Evolutionary conservation across 2,888 invertebrate species (phyloP), one percentile per base, ranked within the genome.

Genomic region (Apodemia duryi): DNA sequence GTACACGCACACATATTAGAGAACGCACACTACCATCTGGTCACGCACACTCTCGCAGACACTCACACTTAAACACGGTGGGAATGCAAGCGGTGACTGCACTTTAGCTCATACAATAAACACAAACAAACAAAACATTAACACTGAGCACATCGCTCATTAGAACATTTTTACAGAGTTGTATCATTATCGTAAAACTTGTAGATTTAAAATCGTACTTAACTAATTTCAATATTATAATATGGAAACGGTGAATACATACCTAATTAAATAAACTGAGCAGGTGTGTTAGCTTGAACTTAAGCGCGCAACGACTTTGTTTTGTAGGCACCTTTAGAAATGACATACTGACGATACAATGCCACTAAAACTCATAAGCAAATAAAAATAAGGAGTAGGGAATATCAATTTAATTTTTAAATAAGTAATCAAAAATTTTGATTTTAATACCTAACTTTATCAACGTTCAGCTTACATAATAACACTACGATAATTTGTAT

Each of bases 11-110:
- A 87, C 88, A 71, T 70, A 63, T 72, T 70, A 70, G 68, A 67
- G 61, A 68, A 65, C 79, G 78, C 83, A 78, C 85, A 83, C 84
- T 77, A 78, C 70, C 65, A 65, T 67, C 63, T 64, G 21, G 57
- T 43, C 72, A 68, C 72, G 70, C 72, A 66, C 72, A 72, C 67
- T 65, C 54, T 61, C 65, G 29, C 32, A 52, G 64, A 66, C 79
- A 82, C 87, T 76, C 87, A 86, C 87, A 88, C 87, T 71, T 72
- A 64, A 78, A 69, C 71, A 74, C 80, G 77, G 73, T 84, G 89
- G 84, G 89, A 91, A 91, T 90, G 91, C 90, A 88, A 82, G 90
- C 91, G 90, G 90, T 91, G 91, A 91, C 90, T 91, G 91, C 91
- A 91, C 91, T 91, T 88, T 85, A 87, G 81, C 88, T 86, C 84